Evolutionary conservation across 2,888 invertebrate species (phyloP), one percentile per base, ranked within the genome.

Genomic region (Drosophila barbarae): DNA sequence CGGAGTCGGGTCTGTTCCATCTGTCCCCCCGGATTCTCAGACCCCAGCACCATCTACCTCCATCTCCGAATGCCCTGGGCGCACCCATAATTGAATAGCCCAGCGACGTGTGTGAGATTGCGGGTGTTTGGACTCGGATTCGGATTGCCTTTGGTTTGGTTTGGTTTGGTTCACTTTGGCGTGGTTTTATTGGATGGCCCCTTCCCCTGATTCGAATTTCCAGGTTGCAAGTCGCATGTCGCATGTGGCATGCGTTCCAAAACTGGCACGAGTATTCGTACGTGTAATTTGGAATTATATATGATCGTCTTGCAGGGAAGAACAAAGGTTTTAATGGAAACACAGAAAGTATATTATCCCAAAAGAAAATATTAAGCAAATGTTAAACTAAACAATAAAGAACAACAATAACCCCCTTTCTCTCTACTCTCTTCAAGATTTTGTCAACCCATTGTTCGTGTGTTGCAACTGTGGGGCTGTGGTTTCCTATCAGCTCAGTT

Each of bases 71-170:
- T 54, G 74, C 78, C 67, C 63, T 46, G 65, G 83, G 73, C 81
- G 52, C 85, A 77, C 81, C 81, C 80, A 81, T 84, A 81, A 84
- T 83, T 81, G 85, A 83, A 84, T 76, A 82, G 69, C 74, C 66
- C 42, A 32, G 53, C 71, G 65, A 64, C 61, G 69, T 82, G 75
- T 61, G 65, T 57, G 73, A 67, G 81, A 77, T 75, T 78, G 84
- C 72, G 77, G 77, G 77, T 77, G 80, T 77, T 74, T 74, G 72
- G 69, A 34, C 41, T 64, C 56, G 57, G 73, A 64, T 71, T 64
- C 58, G 57, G 72, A 64, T 71, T 76, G 64, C 75, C 57, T 71
- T 74, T 65, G 23, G 34, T 66, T 60, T 44, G 23, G 18, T 58
- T 67, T 53, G 21, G 3, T 21, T 49, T 28, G 38, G 46, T 46